Evolutionary conservation across 2,113 vertebrate genomes (phyloP).

Genomic region (Alosa alosa): DNA sequence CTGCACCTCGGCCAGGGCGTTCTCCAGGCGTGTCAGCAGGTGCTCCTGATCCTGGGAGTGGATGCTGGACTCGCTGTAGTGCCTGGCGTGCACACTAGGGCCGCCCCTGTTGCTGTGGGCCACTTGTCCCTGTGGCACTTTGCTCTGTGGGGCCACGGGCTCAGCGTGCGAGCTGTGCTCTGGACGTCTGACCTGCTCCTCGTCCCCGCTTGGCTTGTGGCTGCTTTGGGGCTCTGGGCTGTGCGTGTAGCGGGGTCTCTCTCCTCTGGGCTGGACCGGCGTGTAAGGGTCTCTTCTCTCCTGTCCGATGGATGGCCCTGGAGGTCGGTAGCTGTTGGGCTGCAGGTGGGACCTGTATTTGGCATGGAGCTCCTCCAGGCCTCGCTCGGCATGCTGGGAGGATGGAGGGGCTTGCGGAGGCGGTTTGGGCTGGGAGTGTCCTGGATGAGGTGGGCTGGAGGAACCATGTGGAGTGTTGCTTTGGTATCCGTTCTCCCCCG

Average conservation of each 20-base stretch:
- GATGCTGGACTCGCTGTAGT: constrained; percentile 52
- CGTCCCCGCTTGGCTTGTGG: constrained; percentile 58
- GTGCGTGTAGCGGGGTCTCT: constrained; percentile 53
- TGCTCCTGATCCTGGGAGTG: constrained; percentile 51
- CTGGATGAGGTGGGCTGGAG: constrained; percentile 41
- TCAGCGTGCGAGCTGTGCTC: constrained; percentile 57
- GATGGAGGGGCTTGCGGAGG: background rate
- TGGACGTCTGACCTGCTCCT: constrained; percentile 41
- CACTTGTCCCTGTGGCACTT: constrained; percentile 51
- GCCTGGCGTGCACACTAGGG: constrained; percentile 42
- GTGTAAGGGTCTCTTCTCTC: constrained; percentile 58
- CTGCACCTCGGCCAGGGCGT: constrained; percentile 67
- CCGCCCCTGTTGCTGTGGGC: constrained; percentile 51
- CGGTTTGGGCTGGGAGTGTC: constrained; percentile 60
- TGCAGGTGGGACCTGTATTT: constrained; percentile 60
- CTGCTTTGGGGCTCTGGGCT: constrained; percentile 57
- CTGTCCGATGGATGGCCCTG: constrained; percentile 28
- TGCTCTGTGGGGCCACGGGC: constrained; percentile 14
- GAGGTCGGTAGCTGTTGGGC: constrained; percentile 25
- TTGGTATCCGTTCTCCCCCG: constrained; percentile 79
- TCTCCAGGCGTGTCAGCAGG: constrained; percentile 69
- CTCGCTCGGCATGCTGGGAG: constrained; percentile 53
- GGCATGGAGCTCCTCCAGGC: constrained; percentile 58
- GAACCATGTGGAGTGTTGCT: constrained; percentile 55
- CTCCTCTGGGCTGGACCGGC: constrained; percentile 46